Evolutionary conservation across 1,140 invertebrate genomes (phyloP), one percentile per base, ranked within the genome.

Genomic region (Oncopodura yosiiana): DNA sequence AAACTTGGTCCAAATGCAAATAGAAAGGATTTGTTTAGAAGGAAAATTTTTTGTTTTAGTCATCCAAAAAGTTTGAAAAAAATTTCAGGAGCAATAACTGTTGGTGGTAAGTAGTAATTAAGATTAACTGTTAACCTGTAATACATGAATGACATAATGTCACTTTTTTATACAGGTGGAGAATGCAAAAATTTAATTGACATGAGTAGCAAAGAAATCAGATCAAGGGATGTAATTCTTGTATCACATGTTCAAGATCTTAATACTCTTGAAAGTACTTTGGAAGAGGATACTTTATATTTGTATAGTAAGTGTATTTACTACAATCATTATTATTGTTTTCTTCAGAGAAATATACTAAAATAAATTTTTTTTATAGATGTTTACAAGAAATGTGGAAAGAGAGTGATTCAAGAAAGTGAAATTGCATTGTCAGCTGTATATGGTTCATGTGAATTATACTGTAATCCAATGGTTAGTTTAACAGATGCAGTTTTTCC

Each of bases 371-470:
- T 2, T 39, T 37, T 46, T 49, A 8, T 36, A 65, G 70, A 68
- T 26, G 70, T 69, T 51, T 65, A 78, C 52, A 74, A 74, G 53
- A 69, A 60, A 29, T 72, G 72, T 49, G 71, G 69, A 2, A 74
- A 75, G 56, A 73, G 80, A 49, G 63, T 78, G 34, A 73, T 83
- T 53, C 73, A 77, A 43, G 81, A 83, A 68, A 74, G 76, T 8
- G 82, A 83, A 65, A 78, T 83, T 53, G 79, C 79, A 9, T 70
- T 81, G 37, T 79, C 81, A 18, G 74, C 82, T 53, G 64, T 83
- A 12, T 76, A 78, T 58, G 77, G 76, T 66, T 81, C 78, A 1
- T 72, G 69, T 27, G 71, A 75, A 38, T 77, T 77, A 60, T 78
- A 80, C 60, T 84, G 82, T 63, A 84, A 84, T 70, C 79, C 81